Evolutionary conservation across 2,888 invertebrate species (phyloP), one percentile per base, ranked within the genome.

Genomic region (Salpingus planirostris): DNA sequence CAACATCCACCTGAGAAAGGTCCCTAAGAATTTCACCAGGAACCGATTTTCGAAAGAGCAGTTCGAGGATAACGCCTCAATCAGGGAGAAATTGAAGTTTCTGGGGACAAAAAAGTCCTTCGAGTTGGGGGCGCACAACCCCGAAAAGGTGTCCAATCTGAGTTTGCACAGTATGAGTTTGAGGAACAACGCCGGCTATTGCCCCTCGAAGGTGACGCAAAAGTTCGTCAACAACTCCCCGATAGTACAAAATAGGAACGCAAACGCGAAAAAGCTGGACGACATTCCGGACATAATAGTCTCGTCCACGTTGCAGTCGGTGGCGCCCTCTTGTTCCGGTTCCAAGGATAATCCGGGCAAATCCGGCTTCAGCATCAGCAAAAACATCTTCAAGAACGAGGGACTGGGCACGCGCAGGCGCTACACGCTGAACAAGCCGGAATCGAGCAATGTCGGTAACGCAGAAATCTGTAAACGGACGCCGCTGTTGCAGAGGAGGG

Each of bases 21-120:
- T 60, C 14, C 63, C 64, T 13, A 64, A 64, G 38, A 63, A 62
- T 43, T 64, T 64, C 42, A 62, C 60, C 2, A 45, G 63, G 10
- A 64, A 64, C 32, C 54, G 57, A 3, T 54, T 63, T 25, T 47
- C 46, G n/a, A 49, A 48, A 24, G 53, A 54, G 18, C 48, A 46
- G 13, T 43, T 43, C 18, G 49, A 47, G 6, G n/a, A n/a, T n/a
- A n/a, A n/a, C n/a, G n/a, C n/a, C n/a, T 30, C 38, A 13, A 25
- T 29, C 1, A 29, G 41, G 3, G 41, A 40, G 2, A 33, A 29
- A 26, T 27, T 32, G 11, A 44, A 31, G 23, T 13, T 23, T 22
- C 6, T 5, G 7, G 13, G 8, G 12, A 21, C 12, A 29, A 15
- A 33, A 23, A 30, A 26, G 23, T 3, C 15, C 10, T 4, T n/a